A percentile compares a stretch with the other conserved stretches of the same genome.
phyloP scores from a whole-genome alignment of 2,888 invertebrate genomes.

The Panzeria rudis region DNA sequence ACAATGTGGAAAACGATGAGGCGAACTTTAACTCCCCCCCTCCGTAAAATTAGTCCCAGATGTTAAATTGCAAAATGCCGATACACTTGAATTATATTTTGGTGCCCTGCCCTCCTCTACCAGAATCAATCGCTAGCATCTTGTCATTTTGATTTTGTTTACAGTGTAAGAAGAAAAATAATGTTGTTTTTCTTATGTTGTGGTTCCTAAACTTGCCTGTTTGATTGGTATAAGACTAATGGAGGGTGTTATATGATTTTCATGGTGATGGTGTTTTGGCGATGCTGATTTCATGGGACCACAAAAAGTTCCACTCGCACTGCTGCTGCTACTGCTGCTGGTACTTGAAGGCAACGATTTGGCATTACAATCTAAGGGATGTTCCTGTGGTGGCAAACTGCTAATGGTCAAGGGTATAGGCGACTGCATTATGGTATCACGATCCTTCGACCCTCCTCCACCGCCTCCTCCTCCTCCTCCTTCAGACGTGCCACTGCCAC shows the following conservation, averaged over 20 bases:
- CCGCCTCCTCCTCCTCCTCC: conserved; percentile 59
- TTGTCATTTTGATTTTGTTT: no score
- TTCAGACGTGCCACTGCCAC: conserved; percentile 70
- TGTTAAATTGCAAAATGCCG: no score
- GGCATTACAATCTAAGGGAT: conserved; percentile 80
- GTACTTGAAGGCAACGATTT: conserved; percentile 81
- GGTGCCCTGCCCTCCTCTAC: no score
- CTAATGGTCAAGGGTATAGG: conserved; percentile 73
- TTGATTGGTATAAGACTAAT: conserved; percentile 94
- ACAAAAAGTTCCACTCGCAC: conserved; percentile 58
- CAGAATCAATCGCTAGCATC: no score
- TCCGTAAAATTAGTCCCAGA: no score
- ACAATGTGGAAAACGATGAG: no score
- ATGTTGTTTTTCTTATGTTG: neutral
- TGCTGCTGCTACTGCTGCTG: conserved; percentile 76
- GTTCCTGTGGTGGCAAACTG: conserved; percentile 73
- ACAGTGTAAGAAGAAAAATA: no score
- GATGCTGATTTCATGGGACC: conserved; percentile 73
- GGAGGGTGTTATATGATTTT: conserved; percentile 89
- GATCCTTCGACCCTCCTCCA: conserved; percentile 73
- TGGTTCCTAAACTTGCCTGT: conserved; percentile 84
- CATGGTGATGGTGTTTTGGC: conserved; percentile 80
- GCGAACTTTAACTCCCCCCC: no score
- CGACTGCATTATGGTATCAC: conserved; percentile 76
- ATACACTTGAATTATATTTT: no score